These are phyloP conservation scores for Caenorhabditis latens DNA, from an alignment of 1,140 invertebrate genomes.

Conservation along the genomic window DNA sequence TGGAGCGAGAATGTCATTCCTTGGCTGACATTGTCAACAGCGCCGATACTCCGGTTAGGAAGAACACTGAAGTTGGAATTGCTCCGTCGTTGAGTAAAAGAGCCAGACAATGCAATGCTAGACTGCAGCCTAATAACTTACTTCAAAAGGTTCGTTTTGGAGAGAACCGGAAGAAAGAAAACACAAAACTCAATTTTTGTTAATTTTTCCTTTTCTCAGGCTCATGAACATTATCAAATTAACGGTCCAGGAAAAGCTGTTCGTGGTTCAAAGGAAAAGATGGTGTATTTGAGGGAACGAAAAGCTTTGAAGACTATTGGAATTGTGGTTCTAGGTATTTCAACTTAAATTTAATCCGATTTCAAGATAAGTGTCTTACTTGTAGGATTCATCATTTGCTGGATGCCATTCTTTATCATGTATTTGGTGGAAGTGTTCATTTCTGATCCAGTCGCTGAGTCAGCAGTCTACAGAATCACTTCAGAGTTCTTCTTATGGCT, in stretches of 20 bases:
- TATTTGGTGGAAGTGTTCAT: constrained; percentile 79
- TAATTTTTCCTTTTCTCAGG: constrained; percentile 55
- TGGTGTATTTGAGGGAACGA: constrained; percentile 78
- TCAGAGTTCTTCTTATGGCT: constrained; percentile 79
- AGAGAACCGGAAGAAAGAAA: not conserved
- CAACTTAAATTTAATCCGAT: not conserved
- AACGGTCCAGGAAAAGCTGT: constrained; percentile 70
- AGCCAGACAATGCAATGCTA: constrained; percentile 48
- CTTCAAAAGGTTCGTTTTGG: constrained; percentile 47
- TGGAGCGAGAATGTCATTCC: constrained; percentile 70
- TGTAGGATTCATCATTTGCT: constrained; percentile 79
- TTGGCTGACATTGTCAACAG: constrained; percentile 65
- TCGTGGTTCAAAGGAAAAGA: constrained; percentile 77
- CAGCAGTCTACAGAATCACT: constrained; percentile 70
- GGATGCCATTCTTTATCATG: constrained; percentile 80
- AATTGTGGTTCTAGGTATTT: constrained; percentile 79
- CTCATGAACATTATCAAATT: constrained; percentile 65
- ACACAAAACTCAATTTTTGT: constrained; percentile 12
- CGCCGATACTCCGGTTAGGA: constrained; percentile 57
- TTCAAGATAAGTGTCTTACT: not conserved
- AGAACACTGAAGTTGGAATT: constrained; percentile 63
- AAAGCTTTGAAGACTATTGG: constrained; percentile 80
- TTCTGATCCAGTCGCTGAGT: constrained; percentile 69
- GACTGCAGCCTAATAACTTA: constrained; percentile 64
- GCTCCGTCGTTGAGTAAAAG: constrained; percentile 39